phyloP scores from a whole-genome alignment of 2,888 invertebrate species.

The Gnatocerus cornutus region DNA sequence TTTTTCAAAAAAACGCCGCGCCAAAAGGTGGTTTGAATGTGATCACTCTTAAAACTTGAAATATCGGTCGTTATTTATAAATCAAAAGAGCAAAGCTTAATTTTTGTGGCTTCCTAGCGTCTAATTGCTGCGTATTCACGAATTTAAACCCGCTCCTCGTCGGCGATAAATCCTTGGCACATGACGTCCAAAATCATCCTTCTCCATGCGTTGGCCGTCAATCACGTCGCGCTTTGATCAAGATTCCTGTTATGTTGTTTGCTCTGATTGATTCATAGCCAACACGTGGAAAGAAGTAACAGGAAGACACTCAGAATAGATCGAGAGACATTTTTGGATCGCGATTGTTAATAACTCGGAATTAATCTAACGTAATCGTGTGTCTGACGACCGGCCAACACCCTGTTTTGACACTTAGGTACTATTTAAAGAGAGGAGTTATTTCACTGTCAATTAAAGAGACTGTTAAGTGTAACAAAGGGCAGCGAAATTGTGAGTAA shows the following conservation, averaged over 20 bases:
- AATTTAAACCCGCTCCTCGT: constrained; percentile 22
- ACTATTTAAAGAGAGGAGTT: constrained; percentile 57
- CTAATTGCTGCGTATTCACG: no score
- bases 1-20: no score
- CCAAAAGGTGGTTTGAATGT: no score
- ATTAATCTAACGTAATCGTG: constrained; percentile 49
- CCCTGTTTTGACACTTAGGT: constrained; percentile 50
- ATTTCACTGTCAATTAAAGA: constrained; percentile 58
- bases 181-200: constrained; percentile 34
- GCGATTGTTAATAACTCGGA: constrained; percentile 48
- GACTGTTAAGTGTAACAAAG: background rate
- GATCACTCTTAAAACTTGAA: no score
- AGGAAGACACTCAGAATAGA: constrained; percentile 52
- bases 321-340: constrained; percentile 40
- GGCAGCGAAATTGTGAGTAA: constrained; percentile 16
- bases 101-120: no score
- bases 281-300: constrained; percentile 66
- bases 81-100: no score
- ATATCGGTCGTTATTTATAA: no score
- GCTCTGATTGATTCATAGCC: constrained; percentile 69
- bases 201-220: constrained; percentile 65
- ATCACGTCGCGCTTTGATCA: constrained; percentile 67
- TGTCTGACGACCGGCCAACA: constrained; percentile 51
- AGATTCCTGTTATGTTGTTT: constrained; percentile 60
- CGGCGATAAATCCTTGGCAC: constrained; percentile 28